A percentile compares a stretch with the other conserved stretches of the same genome.
These are phyloP conservation scores for Nudaria mundana DNA, from an alignment of 2,888 invertebrate genomes.

Conservation along the genomic window DNA sequence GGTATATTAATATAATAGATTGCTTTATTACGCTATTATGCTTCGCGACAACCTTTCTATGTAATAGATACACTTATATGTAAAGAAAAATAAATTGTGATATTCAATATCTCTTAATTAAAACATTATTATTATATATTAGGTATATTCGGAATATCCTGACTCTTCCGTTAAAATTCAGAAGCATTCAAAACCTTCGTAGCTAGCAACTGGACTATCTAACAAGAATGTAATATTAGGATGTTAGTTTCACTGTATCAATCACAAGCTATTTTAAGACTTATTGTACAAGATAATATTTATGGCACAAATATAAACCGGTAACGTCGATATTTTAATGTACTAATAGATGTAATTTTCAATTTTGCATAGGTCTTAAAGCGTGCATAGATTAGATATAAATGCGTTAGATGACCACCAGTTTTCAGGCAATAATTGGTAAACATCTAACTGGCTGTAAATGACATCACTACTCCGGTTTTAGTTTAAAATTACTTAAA, in stretches of 20 bases:
- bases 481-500: too few species aligned
- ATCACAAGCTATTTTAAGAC: conserved; percentile 17
- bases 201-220: conserved; percentile 30
- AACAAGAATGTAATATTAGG: conserved; percentile 15
- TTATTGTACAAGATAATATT: conserved; percentile 10
- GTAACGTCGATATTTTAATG: conserved; percentile 32
- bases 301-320: conserved; percentile 34
- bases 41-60: conserved; percentile 25
- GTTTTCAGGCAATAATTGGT: too few species aligned
- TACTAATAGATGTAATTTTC: too few species aligned
- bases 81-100: conserved; percentile 49
- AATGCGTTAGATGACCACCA: too few species aligned
- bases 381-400: conserved; percentile 19
- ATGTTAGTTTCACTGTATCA: conserved; percentile 17
- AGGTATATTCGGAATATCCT: conserved; percentile 23
- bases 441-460: too few species aligned
- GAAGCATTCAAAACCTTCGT: conserved; percentile 28
- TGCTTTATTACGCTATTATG: conserved; percentile 20
- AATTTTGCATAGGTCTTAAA: conserved; percentile 22
- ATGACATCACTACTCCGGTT: too few species aligned
- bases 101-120: conserved; percentile 32
- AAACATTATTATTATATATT: conserved; percentile 17
- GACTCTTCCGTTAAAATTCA: conserved; percentile 13
- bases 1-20: conserved; percentile 40
- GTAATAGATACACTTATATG: conserved; percentile 45